Base-by-base conservation (phyloP, 2,113 vertebrate genomes). In the Rana temporaria region DNA sequence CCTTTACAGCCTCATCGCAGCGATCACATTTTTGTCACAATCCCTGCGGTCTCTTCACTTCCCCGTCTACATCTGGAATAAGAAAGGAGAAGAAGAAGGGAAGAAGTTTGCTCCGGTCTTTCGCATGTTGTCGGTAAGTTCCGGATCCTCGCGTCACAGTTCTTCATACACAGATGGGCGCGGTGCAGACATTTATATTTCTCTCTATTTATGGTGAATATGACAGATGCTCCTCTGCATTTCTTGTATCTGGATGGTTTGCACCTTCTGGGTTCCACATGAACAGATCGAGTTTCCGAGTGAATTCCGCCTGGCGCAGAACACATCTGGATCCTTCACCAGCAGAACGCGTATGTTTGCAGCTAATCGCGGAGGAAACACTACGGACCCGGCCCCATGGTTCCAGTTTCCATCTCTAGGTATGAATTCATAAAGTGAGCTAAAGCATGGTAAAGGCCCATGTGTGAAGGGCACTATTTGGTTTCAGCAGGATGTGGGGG, bases 21-120 rank as follows among this genome's bases (percentile, higher is more conserved):
- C 96, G 4, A 74, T 90, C 57, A 88, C 95, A 72, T 55, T 92
- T 63, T 91, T 93, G 84, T 96, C 96, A 68, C 95, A 96, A 84
- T 92, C 95, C 76, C 84, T 96, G 84, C 86, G 76, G 3, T 92
- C 90, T 82, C 93, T 88, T 74, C 84, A 42, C 53, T 16, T 95
- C 66, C 90, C 90, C 0, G 66, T 86, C 18, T 87, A 81, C 0
- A 22, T 82, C 48, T 84, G 88, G 89, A 71, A 32, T 4, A 60
- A n/a, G 5, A 57, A 77, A 60, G 48, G 6, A 24, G 16, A 78
- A 4, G 16, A 78, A 4, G 82, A 55, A 26, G 14, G 1, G 12
- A 86, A 62, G n/a, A 32, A 32, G 2, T 18, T 69, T 0, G 48
- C 85, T 32, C 91, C 91, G 1, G 62, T 86, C 16, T 87, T 94